Percentiles rank a stretch among this genome's conserved stretches.
phyloP scores from a whole-genome alignment of 1,140 invertebrate species.

The Bombus sylvicola region DNA sequence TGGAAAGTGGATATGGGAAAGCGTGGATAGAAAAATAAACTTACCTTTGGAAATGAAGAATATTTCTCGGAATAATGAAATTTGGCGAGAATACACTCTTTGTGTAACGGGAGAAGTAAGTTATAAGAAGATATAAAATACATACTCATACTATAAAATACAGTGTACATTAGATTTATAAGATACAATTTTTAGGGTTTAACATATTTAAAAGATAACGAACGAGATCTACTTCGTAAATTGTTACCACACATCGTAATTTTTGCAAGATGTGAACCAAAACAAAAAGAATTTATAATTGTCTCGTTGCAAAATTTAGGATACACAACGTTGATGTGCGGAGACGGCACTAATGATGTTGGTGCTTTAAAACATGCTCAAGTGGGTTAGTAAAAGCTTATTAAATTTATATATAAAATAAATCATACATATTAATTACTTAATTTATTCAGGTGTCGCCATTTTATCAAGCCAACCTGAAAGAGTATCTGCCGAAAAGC shows the following conservation, averaged over 20 bases:
- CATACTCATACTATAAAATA: not conserved
- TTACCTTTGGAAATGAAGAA: conserved; percentile 84
- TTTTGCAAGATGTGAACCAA: conserved; percentile 97
- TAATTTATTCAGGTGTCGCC: conserved; percentile 88
- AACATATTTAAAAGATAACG: conserved; percentile 86
- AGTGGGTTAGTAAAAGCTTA: conserved; percentile 86
- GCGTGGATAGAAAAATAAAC: conserved; percentile 88
- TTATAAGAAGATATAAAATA: not conserved
- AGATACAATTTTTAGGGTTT: conserved; percentile 85
- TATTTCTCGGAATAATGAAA: conserved; percentile 81
- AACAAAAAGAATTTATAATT: conserved; percentile 98
- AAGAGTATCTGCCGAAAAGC: conserved; percentile 76
- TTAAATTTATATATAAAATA: not conserved
- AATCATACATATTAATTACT: conserved; percentile 3
- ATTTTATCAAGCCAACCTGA: conserved; percentile 94
- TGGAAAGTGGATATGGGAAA: conserved; percentile 90
- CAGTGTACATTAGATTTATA: not conserved
- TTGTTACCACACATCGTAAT: conserved; percentile 94
- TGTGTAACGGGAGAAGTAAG: conserved; percentile 95
- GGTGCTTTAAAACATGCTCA: conserved; percentile 99
- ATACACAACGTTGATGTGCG: conserved; percentile 98
- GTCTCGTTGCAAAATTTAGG: conserved; percentile 94
- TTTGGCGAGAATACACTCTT: conserved; percentile 90
- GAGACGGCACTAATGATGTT: conserved; percentile 99
- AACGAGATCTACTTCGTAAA: conserved; percentile 86